Evolutionary conservation across 2,113 vertebrate genomes (phyloP), one percentile per base, ranked within the genome.

Genomic region (Proterorhinus semilunaris): DNA sequence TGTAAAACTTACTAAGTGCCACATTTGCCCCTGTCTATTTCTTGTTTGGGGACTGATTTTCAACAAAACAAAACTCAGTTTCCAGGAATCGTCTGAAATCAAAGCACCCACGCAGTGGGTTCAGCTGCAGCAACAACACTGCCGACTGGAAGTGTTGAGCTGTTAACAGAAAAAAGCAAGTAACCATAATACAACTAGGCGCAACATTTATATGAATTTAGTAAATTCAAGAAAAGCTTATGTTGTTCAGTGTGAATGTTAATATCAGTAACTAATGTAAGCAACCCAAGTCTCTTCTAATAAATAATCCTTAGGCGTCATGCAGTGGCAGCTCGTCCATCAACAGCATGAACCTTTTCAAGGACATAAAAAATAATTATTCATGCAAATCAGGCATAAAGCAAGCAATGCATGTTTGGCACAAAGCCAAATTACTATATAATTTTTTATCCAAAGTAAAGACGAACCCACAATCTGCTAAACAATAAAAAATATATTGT

Each of bases 281-380:
- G 83, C 51, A 53, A 53, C 1, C 1, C 46, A 70, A 70, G 45
- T 17, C 52, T 65, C 17, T 68, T 66, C 70, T 21, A 74, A 12
- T 4, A 27, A 66, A 15, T 15, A 51, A 51, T 69, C 66, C 49
- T 47, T 62, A 76, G 72, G 68, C 66, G n/a, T 13, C 50, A 69
- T 73, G 72, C 69, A 71, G 21, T 64, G 52, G n/a, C 12, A 71
- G 66, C 58, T 42, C 64, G 78, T 83, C 51, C 71, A 81, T 80
- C 65, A 83, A 69, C 43, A 63, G 13, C 15, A 50, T 61, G 65
- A 65, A 74, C 59, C 42, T 67, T 43, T 58, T 61, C 69, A 45
- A 76, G 16, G 68, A 52, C 72, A 47, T 47, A 43, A 27, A 51
- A 51, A 16, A 42, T 71, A 68, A 77, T 80, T 53, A 70, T 65